phyloP scores from a whole-genome alignment of 2,113 vertebrate species.

The Junco hyemalis region DNA sequence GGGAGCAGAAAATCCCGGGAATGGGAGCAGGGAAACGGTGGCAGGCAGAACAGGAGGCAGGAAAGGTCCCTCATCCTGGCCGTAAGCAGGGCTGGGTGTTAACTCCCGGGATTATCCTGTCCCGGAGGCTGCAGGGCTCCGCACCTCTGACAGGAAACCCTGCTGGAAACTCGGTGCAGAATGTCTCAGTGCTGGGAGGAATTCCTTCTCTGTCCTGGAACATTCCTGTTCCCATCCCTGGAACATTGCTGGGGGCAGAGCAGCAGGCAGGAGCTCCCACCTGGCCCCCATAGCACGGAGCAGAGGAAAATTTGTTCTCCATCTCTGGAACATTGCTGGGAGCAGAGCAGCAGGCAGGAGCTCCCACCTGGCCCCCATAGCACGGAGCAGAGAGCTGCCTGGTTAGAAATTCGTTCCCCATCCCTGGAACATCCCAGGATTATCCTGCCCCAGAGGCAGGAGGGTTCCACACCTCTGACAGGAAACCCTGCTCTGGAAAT shows the following conservation, averaged over 20 bases:
- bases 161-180: not conserved
- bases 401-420: too few species aligned
- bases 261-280: not conserved
- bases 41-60: slow-evolving; percentile 52
- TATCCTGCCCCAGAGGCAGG: not conserved
- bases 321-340: too few species aligned
- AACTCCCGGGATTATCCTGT: slow-evolving; percentile 7
- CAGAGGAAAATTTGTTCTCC: too few species aligned
- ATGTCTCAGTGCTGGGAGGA: too few species aligned
- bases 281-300: not conserved
- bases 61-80: slow-evolving; percentile 42
- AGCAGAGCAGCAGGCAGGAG: too few species aligned
- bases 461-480: slow-evolving; percentile 26
- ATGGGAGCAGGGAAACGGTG: not conserved
- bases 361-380: slow-evolving; percentile 22
- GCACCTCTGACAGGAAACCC: slow-evolving; percentile 22
- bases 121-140: not conserved
- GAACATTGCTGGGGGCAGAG: too few species aligned
- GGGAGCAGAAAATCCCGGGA: not conserved
- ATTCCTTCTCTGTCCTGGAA: too few species aligned
- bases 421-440: not conserved
- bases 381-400: too few species aligned
- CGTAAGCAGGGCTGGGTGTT: not conserved
- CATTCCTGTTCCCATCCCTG: too few species aligned
- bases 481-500: not conserved